phyloP scores from a whole-genome alignment of 2,113 vertebrate genomes.

The Aphelocoma coerulescens region DNA sequence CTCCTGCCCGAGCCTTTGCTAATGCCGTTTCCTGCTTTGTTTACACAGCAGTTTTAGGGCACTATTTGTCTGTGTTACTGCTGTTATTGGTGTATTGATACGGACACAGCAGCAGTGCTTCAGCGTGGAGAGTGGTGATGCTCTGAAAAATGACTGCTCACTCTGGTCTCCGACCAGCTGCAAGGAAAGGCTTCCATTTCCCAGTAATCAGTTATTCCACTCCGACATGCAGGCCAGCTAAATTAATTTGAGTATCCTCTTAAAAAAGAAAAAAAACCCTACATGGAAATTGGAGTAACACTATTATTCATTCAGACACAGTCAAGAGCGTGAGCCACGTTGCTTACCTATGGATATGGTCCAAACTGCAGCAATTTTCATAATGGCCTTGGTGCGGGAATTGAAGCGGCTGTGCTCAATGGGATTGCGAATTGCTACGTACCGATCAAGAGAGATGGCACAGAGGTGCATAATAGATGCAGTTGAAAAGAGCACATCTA shows the following conservation, averaged over 20 bases:
- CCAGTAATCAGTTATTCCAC: background rate
- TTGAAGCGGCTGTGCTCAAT: conserved; percentile 99
- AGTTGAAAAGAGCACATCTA: conserved; percentile 97
- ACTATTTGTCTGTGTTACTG: background rate
- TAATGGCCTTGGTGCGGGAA: conserved; percentile 97
- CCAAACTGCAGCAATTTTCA: conserved; percentile 99
- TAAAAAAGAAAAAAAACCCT: background rate
- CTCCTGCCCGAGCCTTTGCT: background rate
- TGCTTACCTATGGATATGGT: conserved; percentile 95
- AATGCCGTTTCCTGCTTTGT: background rate
- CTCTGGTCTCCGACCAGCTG: background rate
- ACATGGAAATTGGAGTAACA: conserved; percentile 18
- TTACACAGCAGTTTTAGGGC: background rate
- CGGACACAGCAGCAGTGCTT: background rate
- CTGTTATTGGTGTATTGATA: background rate
- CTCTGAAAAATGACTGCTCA: background rate
- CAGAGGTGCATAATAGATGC: conserved; percentile 99
- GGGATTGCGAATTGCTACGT: conserved; percentile 97
- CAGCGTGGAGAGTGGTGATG: background rate
- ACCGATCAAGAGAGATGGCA: conserved; percentile 97
- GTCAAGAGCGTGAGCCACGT: background rate
- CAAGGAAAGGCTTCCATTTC: background rate
- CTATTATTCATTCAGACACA: conserved; percentile 21
- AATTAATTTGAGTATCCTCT: background rate
- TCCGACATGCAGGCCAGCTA: background rate